Evolutionary conservation across 2,113 vertebrate species (phyloP).

Genomic region (Benitochromis conjunctus): DNA sequence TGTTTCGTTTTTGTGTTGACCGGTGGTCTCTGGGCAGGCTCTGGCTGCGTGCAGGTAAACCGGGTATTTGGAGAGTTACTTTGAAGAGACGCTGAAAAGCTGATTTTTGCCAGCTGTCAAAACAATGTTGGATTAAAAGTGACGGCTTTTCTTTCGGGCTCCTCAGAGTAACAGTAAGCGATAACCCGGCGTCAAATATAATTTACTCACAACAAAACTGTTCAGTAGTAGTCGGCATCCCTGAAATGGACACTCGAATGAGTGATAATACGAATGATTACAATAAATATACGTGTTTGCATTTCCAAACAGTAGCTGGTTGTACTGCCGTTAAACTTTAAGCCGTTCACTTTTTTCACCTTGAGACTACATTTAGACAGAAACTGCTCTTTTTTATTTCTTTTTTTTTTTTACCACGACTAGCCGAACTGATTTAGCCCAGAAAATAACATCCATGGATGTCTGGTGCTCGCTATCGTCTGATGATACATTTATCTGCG

Average conservation of each 20-base stretch:
- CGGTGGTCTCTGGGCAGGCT: neutral
- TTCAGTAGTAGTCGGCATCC: too few relatives aligned
- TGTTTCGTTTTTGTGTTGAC: neutral
- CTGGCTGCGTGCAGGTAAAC: neutral
- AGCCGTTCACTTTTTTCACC: neutral
- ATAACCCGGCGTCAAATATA: too few relatives aligned
- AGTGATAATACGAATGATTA: too few relatives aligned
- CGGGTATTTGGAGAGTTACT: too few relatives aligned
- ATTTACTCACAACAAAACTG: too few relatives aligned
- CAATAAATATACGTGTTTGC: neutral
- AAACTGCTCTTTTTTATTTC: neutral
- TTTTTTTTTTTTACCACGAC: neutral
- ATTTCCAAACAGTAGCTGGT: neutral
- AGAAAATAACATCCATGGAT: neutral
- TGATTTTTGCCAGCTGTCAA: fast-evolving
- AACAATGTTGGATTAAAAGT: neutral
- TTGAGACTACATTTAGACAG: neutral
- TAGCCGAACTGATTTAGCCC: neutral
- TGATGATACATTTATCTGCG: neutral
- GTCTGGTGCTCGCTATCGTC: neutral
- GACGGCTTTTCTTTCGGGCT: neutral
- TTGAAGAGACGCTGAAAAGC: neutral
- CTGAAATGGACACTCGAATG: too few relatives aligned
- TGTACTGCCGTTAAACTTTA: neutral
- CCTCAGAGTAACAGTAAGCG: neutral